Evolutionary conservation across 2,113 vertebrate genomes (phyloP), one percentile per base, ranked within the genome.

Genomic region (Myxocyprinus asiaticus): DNA sequence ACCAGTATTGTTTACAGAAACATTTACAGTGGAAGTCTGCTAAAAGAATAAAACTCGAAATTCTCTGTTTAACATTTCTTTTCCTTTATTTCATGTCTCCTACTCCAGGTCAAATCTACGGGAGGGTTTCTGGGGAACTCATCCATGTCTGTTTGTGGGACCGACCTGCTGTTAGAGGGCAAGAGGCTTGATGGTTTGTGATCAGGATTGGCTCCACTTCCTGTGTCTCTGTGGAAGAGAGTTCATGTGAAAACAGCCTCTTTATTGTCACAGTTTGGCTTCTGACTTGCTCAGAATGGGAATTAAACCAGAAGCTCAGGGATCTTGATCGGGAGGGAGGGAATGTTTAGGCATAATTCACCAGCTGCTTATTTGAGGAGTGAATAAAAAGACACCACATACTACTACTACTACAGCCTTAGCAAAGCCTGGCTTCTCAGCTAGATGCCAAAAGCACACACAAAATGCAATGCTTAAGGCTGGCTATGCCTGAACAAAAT

Each of bases 91-190:
- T 8, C 33, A 22, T 65, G 76, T 6, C 48, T 2, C 77, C 44
- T 63, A 56, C 80, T 65, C 6, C 87, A 96, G 95, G 94, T 94
- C 90, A 90, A 84, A 91, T 92, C 89, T 92, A 88, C 90, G 89
- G 90, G 92, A 94, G 93, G 94, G 92, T 93, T 90, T 91, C 93
- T 89, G 90, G 94, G 90, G 89, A 94, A 92, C 22, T 33, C 22
- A 76, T 88, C 88, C 86, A 91, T 87, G 85, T 91, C 90, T 90
- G 84, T 91, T 90, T 91, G 92, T 94, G 92, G 91, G 92, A 90
- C 91, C 92, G 92, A 91, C 95, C 94, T 94, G 93, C 92, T 90
- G 73, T 42, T 90, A 89, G 93, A 93, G 92, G 90, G 92, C 90
- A 85, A 91, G 92, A 92, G 87, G 87, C 33, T 79, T 86, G 87